Conservation (phyloP, 2,797 vertebrate species). For the Eulemur albifrons region DNA sequence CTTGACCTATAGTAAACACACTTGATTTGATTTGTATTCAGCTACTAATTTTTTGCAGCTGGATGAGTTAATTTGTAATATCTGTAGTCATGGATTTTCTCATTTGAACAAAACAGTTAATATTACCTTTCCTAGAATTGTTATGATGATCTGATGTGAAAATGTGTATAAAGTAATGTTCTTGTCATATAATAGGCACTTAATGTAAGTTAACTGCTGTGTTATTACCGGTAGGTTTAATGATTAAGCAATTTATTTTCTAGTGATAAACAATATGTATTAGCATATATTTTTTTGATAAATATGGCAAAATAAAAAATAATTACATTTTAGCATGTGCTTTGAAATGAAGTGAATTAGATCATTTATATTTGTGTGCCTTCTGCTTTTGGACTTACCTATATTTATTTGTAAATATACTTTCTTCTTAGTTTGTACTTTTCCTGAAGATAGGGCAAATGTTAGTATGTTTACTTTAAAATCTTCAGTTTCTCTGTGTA, state of each 20-base stretch:
- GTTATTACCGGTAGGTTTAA: not conserved
- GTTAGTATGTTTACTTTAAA: not conserved
- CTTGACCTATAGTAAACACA: not conserved
- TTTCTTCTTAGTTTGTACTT: not conserved
- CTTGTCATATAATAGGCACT: not conserved
- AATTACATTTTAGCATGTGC: not conserved
- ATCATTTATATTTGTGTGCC: not conserved
- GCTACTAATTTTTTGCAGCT: not conserved
- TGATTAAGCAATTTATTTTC: not conserved
- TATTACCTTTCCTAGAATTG: not conserved
- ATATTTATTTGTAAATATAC: not conserved
- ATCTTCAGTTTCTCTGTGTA: not conserved
- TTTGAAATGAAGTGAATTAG: not conserved
- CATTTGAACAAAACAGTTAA: not conserved
- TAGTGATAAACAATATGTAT: not conserved
- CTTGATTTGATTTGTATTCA: not conserved
- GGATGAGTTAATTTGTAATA: not conserved
- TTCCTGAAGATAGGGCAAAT: not conserved
- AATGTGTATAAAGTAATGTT: not conserved
- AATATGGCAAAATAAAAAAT: not conserved
- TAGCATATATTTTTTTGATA: not conserved
- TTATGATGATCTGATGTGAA: not conserved
- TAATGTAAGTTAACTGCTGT: not conserved
- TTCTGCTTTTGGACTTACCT: not conserved
- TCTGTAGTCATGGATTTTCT: not conserved